phyloP scores from a whole-genome alignment of 2,113 vertebrate genomes.

The Loxodonta africana region DNA sequence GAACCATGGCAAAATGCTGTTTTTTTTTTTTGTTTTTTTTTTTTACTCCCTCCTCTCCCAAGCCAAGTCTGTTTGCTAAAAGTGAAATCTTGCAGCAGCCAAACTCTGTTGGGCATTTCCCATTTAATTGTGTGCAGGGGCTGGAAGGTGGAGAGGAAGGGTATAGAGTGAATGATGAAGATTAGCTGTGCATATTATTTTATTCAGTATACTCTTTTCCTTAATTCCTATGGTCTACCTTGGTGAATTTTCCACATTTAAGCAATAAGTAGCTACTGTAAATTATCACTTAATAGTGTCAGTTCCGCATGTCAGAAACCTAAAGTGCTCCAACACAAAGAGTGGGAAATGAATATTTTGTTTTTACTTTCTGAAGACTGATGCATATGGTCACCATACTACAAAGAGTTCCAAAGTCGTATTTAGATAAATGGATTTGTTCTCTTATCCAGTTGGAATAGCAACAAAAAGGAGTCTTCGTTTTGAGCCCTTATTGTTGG shows the following conservation, averaged over 20 bases:
- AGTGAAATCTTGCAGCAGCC: not conserved
- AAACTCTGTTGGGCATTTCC: conserved; percentile 49
- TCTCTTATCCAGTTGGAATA: conserved; percentile 76
- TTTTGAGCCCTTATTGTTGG: conserved; percentile 65
- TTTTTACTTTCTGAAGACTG: conserved; percentile 81
- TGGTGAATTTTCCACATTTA: conserved; percentile 79
- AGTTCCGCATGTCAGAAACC: conserved; percentile 82
- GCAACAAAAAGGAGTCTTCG: conserved; percentile 65
- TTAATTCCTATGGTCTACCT: conserved; percentile 62
- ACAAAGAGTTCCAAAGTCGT: conserved; percentile 65
- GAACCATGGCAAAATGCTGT: not conserved
- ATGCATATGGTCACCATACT: conserved; percentile 81
- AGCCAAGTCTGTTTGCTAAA: not conserved
- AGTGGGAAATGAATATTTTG: conserved; percentile 84
- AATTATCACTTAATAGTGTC: conserved; percentile 80
- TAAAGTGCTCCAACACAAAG: conserved; percentile 81
- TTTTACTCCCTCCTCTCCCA: not conserved
- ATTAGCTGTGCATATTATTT: conserved; percentile 67
- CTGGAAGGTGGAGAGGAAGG: not conserved
- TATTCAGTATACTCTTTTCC: conserved; percentile 61
- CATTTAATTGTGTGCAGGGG: conserved; percentile 13
- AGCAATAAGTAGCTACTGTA: conserved; percentile 78
- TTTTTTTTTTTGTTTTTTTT: not conserved
- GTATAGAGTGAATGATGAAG: conserved; percentile 2
- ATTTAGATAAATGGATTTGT: conserved; percentile 80